Evolutionary conservation across 1,140 invertebrate genomes (phyloP).

Genomic region (Homarus americanus): DNA sequence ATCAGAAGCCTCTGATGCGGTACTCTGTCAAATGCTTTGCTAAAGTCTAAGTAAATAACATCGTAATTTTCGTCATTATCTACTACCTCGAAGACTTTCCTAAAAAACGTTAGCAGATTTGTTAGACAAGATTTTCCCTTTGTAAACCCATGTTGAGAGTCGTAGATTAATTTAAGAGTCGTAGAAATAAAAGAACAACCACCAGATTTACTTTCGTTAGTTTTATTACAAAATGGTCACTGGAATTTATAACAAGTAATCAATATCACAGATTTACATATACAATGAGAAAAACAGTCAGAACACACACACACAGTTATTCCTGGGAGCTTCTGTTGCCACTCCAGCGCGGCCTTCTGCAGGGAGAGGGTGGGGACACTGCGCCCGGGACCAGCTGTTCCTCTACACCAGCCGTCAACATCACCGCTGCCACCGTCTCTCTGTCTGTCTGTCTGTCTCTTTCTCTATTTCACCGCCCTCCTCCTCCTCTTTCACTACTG

Average conservation of each 20-base stretch:
- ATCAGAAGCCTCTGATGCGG: no score
- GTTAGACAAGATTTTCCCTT: no score
- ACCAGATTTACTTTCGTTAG: conserved; percentile 53
- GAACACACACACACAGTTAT: conserved; percentile 14
- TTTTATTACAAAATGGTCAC: conserved; percentile 69
- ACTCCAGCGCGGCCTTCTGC: neutral
- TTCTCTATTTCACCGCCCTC: neutral
- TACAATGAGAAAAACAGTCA: conserved; percentile 56
- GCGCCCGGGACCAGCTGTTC: neutral
- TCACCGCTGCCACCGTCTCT: no score
- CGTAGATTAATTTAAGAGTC: no score
- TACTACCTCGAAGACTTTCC: no score
- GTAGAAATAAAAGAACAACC: conserved; percentile 1
- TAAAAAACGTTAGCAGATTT: no score
- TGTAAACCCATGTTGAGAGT: no score
- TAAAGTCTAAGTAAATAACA: no score
- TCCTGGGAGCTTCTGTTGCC: neutral
- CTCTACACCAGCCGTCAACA: neutral
- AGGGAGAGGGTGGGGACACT: neutral
- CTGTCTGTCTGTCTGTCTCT: no score
- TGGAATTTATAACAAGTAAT: conserved; percentile 71
- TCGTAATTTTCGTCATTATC: no score
- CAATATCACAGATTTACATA: conserved; percentile 71
- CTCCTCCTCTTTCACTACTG: neutral
- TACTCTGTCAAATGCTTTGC: no score